phyloP scores from a whole-genome alignment of 2,113 vertebrate species.

The Myocastor coypus region DNA sequence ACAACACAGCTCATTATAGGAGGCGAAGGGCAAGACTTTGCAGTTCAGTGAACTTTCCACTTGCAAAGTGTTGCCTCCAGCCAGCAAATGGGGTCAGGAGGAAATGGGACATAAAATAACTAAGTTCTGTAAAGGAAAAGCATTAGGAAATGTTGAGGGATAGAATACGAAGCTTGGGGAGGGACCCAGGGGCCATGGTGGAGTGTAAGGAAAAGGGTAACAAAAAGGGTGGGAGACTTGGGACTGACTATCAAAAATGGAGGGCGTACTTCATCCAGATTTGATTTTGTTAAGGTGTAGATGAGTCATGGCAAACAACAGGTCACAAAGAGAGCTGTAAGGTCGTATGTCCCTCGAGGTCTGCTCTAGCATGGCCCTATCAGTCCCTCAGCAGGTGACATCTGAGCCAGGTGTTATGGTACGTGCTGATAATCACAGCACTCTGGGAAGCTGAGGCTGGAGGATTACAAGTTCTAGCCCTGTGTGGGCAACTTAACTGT shows the following conservation, averaged over 20 bases:
- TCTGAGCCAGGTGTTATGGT: not conserved
- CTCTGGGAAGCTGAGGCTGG: not conserved
- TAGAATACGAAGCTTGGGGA: not conserved
- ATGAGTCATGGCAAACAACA: not conserved
- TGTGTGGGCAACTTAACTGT: not conserved
- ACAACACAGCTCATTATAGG: slow-evolving; percentile 12
- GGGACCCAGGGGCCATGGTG: not conserved
- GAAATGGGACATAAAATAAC: slow-evolving; percentile 49
- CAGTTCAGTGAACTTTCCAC: slow-evolving; percentile 45
- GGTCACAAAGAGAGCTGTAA: not conserved
- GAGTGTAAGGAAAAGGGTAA: not conserved
- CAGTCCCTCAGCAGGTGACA: not conserved
- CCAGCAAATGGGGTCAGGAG: slow-evolving; percentile 6
- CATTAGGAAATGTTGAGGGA: not conserved
- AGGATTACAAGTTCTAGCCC: not conserved
- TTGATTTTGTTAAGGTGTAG: not conserved
- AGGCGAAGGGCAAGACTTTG: slow-evolving; percentile 28
- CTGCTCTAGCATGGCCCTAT: not conserved
- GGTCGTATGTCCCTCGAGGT: not conserved
- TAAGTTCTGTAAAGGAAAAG: slow-evolving; percentile 36
- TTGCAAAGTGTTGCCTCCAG: slow-evolving; percentile 12
- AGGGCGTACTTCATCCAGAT: not conserved
- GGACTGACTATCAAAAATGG: not conserved
- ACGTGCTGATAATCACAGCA: not conserved
- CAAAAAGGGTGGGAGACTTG: not conserved